Evolutionary conservation across 2,797 vertebrate genomes (phyloP), one percentile per base, ranked within the genome.

Genomic region (Anguilla obscura): DNA sequence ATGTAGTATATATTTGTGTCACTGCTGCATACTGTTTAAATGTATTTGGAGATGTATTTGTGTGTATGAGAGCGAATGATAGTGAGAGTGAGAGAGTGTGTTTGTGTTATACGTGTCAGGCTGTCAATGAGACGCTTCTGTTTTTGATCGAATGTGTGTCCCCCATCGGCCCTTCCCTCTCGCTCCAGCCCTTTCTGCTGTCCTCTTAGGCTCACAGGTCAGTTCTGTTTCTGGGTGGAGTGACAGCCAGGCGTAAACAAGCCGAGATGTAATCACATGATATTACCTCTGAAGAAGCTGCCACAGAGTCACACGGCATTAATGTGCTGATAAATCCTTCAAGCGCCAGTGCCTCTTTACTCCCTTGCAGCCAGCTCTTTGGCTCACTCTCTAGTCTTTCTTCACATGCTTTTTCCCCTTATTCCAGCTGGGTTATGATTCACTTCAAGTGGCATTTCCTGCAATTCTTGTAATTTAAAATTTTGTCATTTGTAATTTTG

Each of bases 241-340:
- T 24, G 6, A 33, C 48, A 76, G 24, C 33, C 87, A 56, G 52
- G 71, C 30, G 88, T 90, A 91, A 93, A 92, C 92, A 92, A 86
- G 89, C 91, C 27, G 85, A 90, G 89, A 90, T 85, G 91, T 90
- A 91, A 91, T 92, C 89, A 88, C 45, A 52, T 48, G 76, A 79
- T 93, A 94, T 94, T 91, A 90, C 90, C 85, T 84, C 85, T 86
- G 91, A 91, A 93, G 92, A 91, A 90, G 89, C 91, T 90, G 92
- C 89, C 91, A 89, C 90, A 90, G 79, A 45, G 40, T 45, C 40
- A 45, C 40, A 45, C 40, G 88, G 89, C 84, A 90, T 92, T 93
- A 93, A 90, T 80, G 52, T 82, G 45, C 89, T 90, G 91, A 91
- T 94, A 94, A 94, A 94, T 94, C 92, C 1, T 27, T 1, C 27